phyloP scores from a whole-genome alignment of 1,140 invertebrate genomes.

The Aradophagus sp. region DNA sequence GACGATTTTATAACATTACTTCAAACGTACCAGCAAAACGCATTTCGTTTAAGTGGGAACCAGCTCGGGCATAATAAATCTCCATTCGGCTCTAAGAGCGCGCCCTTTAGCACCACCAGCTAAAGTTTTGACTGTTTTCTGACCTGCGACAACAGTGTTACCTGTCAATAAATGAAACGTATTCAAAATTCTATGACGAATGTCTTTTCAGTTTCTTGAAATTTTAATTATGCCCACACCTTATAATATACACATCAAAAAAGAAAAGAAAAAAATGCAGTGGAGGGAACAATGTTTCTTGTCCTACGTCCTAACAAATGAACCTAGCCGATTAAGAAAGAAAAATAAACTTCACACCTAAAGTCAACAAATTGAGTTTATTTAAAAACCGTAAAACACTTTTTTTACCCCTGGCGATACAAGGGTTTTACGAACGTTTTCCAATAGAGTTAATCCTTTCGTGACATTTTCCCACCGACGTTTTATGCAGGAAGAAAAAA shows the following conservation, averaged over 20 bases:
- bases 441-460: constrained; percentile 19
- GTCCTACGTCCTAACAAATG: constrained; percentile 8
- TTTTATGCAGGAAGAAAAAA: too few relatives aligned
- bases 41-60: constrained; percentile 9
- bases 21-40: constrained; percentile 18
- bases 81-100: constrained; percentile 5
- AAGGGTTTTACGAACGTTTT: constrained; percentile 3
- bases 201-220: constrained; percentile 16
- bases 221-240: constrained; percentile 9
- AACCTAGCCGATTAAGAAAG: constrained; percentile 8
- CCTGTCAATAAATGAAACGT: constrained; percentile 35
- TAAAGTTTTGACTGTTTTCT: constrained; percentile 14
- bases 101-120: neutral
- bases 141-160: constrained; percentile 22
- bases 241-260: constrained; percentile 22
- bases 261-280: constrained; percentile 1
- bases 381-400: constrained; percentile 32
- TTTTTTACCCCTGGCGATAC: constrained; percentile 2
- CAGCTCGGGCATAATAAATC: constrained; percentile 9
- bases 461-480: constrained; percentile 1
- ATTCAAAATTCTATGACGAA: constrained; percentile 33
- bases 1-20: too few relatives aligned
- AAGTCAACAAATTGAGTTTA: constrained; percentile 31
- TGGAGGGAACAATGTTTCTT: constrained; percentile 9
- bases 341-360: constrained; percentile 39